Evolutionary conservation across 2,888 invertebrate species (phyloP), one percentile per base, ranked within the genome.

Genomic region (Calliopum simillimum): DNA sequence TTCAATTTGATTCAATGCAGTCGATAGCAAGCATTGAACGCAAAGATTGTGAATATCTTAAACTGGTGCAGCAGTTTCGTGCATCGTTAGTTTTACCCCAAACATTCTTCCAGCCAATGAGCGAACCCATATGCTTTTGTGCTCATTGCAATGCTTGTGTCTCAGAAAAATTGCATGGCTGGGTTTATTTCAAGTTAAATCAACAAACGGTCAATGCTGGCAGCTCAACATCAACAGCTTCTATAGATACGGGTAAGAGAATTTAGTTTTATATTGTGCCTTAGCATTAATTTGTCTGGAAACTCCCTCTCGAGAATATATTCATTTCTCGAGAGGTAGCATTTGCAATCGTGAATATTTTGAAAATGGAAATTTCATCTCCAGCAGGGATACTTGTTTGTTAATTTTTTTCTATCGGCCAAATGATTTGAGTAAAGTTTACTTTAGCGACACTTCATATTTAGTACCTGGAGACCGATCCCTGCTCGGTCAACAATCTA

Each of bases 131-230:
- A 3, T 86, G 86, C 67, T 86, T 84, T 75, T 86, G 86, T 70
- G 58, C 77, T 0, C 80, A 82, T 33, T 86, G 85, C 65, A 80
- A 80, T 71, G 81, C 80, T 1, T 73, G 77, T 16, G 80, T 77
- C 21, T 80, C 80, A 11, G 83, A 85, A 51, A 84, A 82, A n/a
- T 73, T 85, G 16, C 81, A 82, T 64, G 83, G 85, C 43, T 86
- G 86, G 86, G 85, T 86, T 2, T 85, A 86, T 70, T 86, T 86
- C 47, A 85, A 84, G 75, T 73, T 86, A 21, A 85, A 86, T 72
- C 85, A 85, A 69, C 84, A 84, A 69, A 81, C 85, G 0, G 85
- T 84, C 0, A 85, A 86, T 71, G 67, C 67, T 33, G 67, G 67
- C 41, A 79, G 79, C 25, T 77, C 79, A 12, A 76, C 77, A 4